Conservation (phyloP, 2,797 vertebrate species). For the Remorina albescens region DNA sequence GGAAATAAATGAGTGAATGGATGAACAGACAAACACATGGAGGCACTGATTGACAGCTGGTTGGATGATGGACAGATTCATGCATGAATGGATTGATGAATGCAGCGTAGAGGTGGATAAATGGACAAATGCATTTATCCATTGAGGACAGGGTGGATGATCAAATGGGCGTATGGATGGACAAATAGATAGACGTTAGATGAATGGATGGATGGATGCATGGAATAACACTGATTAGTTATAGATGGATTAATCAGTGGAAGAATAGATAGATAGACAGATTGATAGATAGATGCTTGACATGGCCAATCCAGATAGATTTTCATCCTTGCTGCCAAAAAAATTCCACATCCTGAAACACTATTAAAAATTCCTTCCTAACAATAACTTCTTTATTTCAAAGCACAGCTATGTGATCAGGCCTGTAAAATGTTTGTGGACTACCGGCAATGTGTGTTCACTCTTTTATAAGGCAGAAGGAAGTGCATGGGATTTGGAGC, state of each 20-base stretch:
- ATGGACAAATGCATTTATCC: neutral
- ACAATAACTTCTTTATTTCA: slow-evolving; percentile 61
- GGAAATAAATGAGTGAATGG: neutral
- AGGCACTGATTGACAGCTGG: neutral
- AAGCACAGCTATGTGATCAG: slow-evolving; percentile 58
- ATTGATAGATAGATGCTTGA: neutral
- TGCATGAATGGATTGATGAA: neutral
- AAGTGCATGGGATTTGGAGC: slow-evolving; percentile 10
- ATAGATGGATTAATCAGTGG: neutral
- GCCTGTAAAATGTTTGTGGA: slow-evolving; percentile 65
- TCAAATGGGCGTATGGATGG: neutral
- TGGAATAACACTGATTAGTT: no score
- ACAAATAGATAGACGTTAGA: neutral
- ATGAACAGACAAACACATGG: neutral
- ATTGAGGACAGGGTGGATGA: no score
- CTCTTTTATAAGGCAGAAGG: slow-evolving; percentile 34
- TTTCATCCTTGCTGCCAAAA: no score
- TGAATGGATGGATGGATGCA: neutral
- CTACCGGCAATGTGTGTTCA: slow-evolving; percentile 51
- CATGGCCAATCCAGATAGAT: slow-evolving; percentile 26
- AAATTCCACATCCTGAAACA: slow-evolving; percentile 67
- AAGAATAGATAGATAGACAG: neutral
- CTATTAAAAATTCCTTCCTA: slow-evolving; percentile 63
- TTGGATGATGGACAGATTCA: neutral
- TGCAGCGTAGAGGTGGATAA: neutral